A percentile compares a stretch with the other conserved stretches of the same genome.
Evolutionary conservation across 2,888 invertebrate genomes (phyloP).

Genomic region (Melinaea marsaeus): DNA sequence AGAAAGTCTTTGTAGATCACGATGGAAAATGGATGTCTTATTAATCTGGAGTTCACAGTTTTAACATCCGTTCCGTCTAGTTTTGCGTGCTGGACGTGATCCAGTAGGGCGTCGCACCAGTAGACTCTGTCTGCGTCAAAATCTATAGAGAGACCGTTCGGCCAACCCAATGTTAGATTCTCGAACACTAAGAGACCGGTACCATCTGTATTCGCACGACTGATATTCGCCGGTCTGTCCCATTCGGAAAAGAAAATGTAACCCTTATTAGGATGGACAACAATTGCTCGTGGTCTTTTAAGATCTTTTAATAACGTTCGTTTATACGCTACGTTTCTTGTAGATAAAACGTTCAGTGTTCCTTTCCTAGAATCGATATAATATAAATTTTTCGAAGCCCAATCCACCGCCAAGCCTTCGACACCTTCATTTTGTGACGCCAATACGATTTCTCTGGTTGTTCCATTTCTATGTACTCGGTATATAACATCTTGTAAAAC

Average conservation of each 20-base stretch:
- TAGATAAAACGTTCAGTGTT: constrained; percentile 94
- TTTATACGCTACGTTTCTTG: constrained; percentile 89
- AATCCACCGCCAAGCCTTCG: constrained; percentile 96
- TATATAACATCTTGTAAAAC: constrained; percentile 97
- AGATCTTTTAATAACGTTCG: constrained; percentile 90
- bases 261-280: constrained; percentile 96
- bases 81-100: constrained; percentile 96
- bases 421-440: constrained; percentile 98
- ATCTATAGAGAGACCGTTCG: constrained; percentile 97
- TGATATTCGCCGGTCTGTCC: constrained; percentile 97
- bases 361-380: constrained; percentile 97
- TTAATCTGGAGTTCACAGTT: constrained; percentile 91
- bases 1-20: constrained; percentile 93
- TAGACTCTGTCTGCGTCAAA: constrained; percentile 92
- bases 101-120: constrained; percentile 97
- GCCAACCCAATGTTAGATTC: constrained; percentile 96
- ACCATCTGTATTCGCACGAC: constrained; percentile 94
- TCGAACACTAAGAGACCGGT: constrained; percentile 90
- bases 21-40: constrained; percentile 94
- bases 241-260: constrained; percentile 97
- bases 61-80: constrained; percentile 94
- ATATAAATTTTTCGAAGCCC: constrained; percentile 96
- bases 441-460: constrained; percentile 90
- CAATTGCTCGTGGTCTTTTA: constrained; percentile 96
- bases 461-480: constrained; percentile 86